Percentiles rank a stretch among this genome's conserved stretches.
phyloP scores from a whole-genome alignment of 2,797 vertebrate genomes.

The Rhinophrynus dorsalis region DNA sequence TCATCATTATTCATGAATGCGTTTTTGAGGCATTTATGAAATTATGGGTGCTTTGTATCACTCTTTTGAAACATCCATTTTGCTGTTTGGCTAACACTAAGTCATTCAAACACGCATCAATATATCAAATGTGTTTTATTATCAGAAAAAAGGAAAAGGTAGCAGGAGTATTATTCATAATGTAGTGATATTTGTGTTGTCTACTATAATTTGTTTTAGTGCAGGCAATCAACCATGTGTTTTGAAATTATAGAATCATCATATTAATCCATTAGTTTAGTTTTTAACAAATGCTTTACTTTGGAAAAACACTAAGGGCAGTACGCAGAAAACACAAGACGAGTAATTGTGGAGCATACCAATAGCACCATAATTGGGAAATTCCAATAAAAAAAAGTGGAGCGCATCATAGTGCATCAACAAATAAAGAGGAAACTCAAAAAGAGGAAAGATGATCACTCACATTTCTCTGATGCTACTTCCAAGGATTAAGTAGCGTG shows the following conservation, averaged over 20 bases:
- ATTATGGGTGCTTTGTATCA: not conserved
- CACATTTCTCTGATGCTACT: too few species aligned
- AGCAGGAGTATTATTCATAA: not conserved
- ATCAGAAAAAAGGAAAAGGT: not conserved
- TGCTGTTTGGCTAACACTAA: not conserved
- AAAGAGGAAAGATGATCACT: too few species aligned
- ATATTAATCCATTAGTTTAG: not conserved
- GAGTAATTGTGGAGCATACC: too few species aligned
- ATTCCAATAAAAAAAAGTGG: too few species aligned
- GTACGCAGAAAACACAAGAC: too few species aligned
- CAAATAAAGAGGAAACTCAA: too few species aligned
- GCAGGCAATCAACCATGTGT: not conserved
- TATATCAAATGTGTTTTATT: slow-evolving; percentile 1
- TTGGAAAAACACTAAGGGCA: too few species aligned
- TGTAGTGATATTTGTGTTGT: not conserved
- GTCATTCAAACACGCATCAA: not conserved
- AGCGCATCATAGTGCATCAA: too few species aligned
- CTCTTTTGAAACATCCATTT: not conserved
- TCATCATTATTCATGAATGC: not conserved
- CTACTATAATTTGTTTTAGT: not conserved
- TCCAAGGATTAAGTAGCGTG: too few species aligned
- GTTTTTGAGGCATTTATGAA: not conserved
- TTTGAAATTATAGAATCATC: not conserved
- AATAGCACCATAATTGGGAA: too few species aligned
- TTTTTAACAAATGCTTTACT: not conserved